Conservation (phyloP, 2,797 vertebrate genomes). For the Simalia tracyae region DNA sequence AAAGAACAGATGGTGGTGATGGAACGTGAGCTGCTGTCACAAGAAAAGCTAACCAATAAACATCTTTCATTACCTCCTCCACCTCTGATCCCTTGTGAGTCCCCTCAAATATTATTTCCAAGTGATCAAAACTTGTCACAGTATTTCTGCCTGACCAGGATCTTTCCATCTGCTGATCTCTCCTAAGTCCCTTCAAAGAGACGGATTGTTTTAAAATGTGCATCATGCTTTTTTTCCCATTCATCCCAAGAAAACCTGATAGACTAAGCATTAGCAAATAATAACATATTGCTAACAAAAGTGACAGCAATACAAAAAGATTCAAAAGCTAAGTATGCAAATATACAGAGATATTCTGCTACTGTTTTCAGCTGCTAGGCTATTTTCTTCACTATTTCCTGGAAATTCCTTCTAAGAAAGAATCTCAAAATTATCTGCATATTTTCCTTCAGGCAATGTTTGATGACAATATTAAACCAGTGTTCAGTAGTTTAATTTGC, state of each 20-base stretch:
- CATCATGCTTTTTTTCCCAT: not conserved
- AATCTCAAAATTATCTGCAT: not conserved
- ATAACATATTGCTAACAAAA: not conserved
- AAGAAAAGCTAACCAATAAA: slow-evolving; percentile 49
- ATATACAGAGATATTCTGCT: not conserved
- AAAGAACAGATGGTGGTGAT: slow-evolving; percentile 64
- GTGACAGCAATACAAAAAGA: not conserved
- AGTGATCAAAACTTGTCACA: slow-evolving; percentile 21
- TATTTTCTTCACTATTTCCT: not conserved
- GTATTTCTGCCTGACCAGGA: not conserved
- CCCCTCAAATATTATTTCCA: not conserved
- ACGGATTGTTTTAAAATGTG: slow-evolving; percentile 15
- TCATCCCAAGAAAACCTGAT: not conserved
- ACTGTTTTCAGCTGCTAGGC: not conserved
- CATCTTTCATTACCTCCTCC: slow-evolving; percentile 18
- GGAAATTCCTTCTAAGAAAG: not conserved
- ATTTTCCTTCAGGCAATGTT: not conserved
- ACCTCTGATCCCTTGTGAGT: not conserved
- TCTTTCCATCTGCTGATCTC: not conserved
- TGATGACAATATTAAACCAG: not conserved
- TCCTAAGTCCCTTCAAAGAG: not conserved
- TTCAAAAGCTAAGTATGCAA: not conserved
- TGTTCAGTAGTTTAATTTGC: not conserved
- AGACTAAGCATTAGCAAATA: not conserved
- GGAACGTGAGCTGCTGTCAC: slow-evolving; percentile 55